These are phyloP conservation scores for Hydropotes inermis DNA, from an alignment of 2,113 vertebrate species.

Conservation along the genomic window DNA sequence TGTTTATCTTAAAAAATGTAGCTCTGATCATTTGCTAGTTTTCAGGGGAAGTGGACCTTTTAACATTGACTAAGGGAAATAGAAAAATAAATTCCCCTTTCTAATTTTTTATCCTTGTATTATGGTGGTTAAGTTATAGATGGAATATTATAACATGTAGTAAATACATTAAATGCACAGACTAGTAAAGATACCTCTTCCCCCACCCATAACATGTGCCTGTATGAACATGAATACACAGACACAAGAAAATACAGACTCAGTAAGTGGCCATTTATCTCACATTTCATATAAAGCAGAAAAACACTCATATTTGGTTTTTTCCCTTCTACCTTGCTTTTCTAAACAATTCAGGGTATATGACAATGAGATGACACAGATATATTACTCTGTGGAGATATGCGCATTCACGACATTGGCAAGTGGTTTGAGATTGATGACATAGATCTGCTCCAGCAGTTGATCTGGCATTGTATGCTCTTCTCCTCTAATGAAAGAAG, in stretches of 20 bases:
- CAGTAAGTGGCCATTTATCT: constrained; percentile 41
- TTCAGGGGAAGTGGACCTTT: neutral
- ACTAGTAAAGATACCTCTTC: neutral
- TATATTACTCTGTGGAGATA: constrained; percentile 63
- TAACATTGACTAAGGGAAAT: neutral
- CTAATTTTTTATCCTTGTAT: neutral
- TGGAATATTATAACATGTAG: neutral
- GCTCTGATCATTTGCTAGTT: neutral
- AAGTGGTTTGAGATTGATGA: constrained; percentile 59
- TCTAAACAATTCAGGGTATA: constrained; percentile 44
- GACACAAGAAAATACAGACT: neutral
- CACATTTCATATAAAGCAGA: constrained; percentile 7
- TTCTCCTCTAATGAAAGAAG: constrained; percentile 59
- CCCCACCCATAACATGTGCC: neutral
- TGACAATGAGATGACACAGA: constrained; percentile 66
- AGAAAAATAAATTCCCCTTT: neutral
- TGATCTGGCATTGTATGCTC: constrained; percentile 43
- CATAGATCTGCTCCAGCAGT: constrained; percentile 33
- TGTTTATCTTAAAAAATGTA: neutral
- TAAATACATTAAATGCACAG: neutral
- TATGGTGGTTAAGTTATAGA: constrained; percentile 12
- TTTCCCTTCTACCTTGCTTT: constrained; percentile 54
- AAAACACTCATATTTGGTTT: constrained; percentile 38
- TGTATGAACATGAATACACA: neutral
- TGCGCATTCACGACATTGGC: constrained; percentile 12